These are phyloP conservation scores for Pegoplata infirma DNA, from an alignment of 2,888 invertebrate species.

Conservation along the genomic window DNA sequence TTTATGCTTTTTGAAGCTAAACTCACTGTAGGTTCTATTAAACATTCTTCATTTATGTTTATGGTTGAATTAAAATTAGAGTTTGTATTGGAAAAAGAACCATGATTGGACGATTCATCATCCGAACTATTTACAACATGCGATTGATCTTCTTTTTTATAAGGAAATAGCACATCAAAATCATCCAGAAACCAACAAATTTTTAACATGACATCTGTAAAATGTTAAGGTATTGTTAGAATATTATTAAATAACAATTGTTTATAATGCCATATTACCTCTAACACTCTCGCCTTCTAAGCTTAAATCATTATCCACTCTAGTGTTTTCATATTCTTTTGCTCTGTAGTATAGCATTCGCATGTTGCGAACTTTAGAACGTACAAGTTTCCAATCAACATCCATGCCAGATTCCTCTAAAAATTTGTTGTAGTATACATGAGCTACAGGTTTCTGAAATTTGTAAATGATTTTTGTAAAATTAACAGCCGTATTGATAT, in stretches of 20 bases:
- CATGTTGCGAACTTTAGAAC: slow-evolving; percentile 44
- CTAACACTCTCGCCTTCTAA: not conserved
- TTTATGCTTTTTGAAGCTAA: slow-evolving; percentile 33
- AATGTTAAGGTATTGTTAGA: too few relatives aligned
- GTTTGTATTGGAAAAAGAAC: slow-evolving; percentile 5
- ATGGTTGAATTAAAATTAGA: not conserved
- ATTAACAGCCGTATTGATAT: too few relatives aligned
- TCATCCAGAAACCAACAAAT: slow-evolving; percentile 51
- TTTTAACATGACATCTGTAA: slow-evolving; percentile 20
- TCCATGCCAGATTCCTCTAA: slow-evolving; percentile 28
- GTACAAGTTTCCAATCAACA: slow-evolving; percentile 31
- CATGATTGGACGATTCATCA: slow-evolving; percentile 39
- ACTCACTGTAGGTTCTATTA: slow-evolving; percentile 1
- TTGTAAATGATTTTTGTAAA: too few relatives aligned
- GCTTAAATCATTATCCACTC: not conserved
- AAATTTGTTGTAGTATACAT: slow-evolving; percentile 35
- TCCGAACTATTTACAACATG: slow-evolving; percentile 5
- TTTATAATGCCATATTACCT: slow-evolving; percentile 15
- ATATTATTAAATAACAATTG: not conserved
- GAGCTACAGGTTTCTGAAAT: slow-evolving; percentile 36
- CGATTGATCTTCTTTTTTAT: not conserved
- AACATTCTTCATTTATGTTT: slow-evolving; percentile 1
- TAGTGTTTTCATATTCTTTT: slow-evolving; percentile 42
- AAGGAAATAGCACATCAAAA: slow-evolving; percentile 36
- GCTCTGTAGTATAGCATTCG: slow-evolving; percentile 36